A percentile compares a stretch with the other conserved stretches of the same genome.
Evolutionary conservation across 2,113 vertebrate genomes (phyloP).

Genomic region (Gulo gulo): DNA sequence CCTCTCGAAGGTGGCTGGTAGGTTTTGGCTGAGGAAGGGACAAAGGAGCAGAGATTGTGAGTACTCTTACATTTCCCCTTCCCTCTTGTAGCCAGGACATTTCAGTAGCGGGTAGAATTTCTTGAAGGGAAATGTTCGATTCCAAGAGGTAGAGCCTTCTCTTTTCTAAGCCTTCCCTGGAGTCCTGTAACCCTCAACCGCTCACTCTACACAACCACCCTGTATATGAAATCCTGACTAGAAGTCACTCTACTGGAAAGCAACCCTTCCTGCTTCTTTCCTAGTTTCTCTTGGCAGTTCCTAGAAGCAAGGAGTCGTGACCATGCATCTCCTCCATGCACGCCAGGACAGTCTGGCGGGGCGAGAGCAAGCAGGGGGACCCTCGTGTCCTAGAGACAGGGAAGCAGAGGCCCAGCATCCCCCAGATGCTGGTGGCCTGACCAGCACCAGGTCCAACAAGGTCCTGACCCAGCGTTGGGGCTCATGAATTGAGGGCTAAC

Average conservation of each 20-base stretch:
- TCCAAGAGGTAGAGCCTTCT: background rate
- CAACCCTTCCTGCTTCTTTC: background rate
- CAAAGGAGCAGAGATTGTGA: background rate
- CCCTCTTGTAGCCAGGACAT: background rate
- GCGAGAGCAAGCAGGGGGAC: background rate
- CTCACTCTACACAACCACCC: background rate
- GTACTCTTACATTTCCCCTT: background rate
- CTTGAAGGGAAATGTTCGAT: background rate
- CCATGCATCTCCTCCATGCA: background rate
- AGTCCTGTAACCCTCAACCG: background rate
- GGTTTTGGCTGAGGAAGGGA: background rate
- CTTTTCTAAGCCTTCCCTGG: background rate
- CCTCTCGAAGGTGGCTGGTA: background rate
- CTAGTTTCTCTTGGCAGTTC: background rate
- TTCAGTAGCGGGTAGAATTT: background rate
- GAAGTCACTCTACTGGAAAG: background rate
- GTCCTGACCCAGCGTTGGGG: background rate
- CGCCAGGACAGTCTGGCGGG: background rate
- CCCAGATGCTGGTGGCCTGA: background rate
- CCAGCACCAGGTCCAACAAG: background rate
- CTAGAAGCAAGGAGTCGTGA: background rate
- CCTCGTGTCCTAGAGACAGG: background rate
- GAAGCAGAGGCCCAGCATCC: background rate
- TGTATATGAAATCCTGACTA: background rate
- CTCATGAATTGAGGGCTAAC: background rate